Conservation (phyloP, 2,888 invertebrate genomes). For the Chloromyia formosa region DNA sequence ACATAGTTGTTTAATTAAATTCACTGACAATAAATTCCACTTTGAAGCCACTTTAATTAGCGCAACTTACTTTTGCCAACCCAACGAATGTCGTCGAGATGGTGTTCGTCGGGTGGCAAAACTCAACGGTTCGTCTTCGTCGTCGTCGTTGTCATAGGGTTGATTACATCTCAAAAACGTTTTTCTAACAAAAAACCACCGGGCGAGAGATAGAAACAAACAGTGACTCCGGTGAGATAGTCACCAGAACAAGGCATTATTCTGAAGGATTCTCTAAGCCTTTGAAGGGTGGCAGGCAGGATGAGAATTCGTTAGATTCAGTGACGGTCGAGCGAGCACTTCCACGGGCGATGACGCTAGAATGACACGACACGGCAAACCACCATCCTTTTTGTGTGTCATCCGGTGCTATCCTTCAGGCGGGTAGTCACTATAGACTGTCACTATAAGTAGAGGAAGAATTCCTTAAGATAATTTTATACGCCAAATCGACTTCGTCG, state of each 20-base stretch:
- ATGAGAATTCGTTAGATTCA: not conserved
- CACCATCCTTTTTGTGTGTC: not conserved
- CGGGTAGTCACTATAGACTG: not conserved
- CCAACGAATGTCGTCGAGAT: conserved; percentile 7
- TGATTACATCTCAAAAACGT: conserved; percentile 30
- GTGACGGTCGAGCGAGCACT: too few species aligned
- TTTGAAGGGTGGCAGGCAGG: not conserved
- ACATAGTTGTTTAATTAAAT: conserved; percentile 49
- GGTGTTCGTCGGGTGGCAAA: too few species aligned
- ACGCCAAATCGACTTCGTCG: not conserved
- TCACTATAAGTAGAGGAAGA: conserved; percentile 22
- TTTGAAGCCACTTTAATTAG: conserved; percentile 50
- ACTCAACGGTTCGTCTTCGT: not conserved
- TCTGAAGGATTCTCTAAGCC: conserved; percentile 1
- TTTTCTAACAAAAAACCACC: conserved; percentile 30
- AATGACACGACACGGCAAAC: conserved; percentile 1
- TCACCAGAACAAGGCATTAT: not conserved
- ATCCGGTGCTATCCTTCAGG: not conserved
- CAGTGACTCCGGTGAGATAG: not conserved
- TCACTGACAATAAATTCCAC: conserved; percentile 48
- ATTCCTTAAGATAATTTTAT: conserved; percentile 18
- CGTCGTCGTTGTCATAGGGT: conserved; percentile 25
- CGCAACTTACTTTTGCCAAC: conserved; percentile 28
- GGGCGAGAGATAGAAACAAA: not conserved
- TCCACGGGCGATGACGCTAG: not conserved